phyloP scores from a whole-genome alignment of 2,113 vertebrate species.

The Haemorhous mexicanus region DNA sequence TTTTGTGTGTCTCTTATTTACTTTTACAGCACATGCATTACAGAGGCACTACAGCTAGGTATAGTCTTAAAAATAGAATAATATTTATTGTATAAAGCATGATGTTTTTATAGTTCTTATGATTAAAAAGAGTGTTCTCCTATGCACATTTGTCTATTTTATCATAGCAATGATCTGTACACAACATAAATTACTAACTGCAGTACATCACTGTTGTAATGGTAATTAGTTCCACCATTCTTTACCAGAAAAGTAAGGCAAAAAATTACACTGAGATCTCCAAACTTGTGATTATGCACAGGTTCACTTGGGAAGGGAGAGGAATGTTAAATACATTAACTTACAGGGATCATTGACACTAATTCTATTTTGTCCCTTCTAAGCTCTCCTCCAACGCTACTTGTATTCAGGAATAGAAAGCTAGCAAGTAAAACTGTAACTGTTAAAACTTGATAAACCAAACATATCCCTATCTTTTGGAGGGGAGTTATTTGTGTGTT shows the following conservation, averaged over 20 bases:
- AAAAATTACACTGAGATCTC: constrained; percentile 32
- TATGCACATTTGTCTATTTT: constrained; percentile 23
- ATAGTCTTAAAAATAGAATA: constrained; percentile 2
- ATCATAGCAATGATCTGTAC: constrained; percentile 8
- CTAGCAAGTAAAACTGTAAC: neutral
- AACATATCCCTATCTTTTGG: neutral
- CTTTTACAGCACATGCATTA: neutral
- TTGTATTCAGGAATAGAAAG: neutral
- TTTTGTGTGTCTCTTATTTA: neutral
- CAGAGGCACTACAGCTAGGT: neutral
- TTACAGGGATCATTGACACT: neutral
- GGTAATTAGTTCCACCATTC: constrained; percentile 11
- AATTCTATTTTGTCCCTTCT: neutral
- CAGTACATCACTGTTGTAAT: constrained; percentile 11
- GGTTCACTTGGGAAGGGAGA: neutral
- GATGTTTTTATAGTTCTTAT: constrained; percentile 18
- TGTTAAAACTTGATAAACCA: neutral
- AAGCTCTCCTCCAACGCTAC: neutral
- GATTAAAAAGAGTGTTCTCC: constrained; percentile 9
- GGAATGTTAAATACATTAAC: neutral
- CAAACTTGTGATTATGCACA: constrained; percentile 9
- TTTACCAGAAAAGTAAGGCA: constrained; percentile 18
- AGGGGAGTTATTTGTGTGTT: neutral
- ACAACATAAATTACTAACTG: constrained; percentile 34
- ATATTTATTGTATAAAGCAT: neutral